Evolutionary conservation across 2,113 vertebrate species (phyloP), one percentile per base, ranked within the genome.

Genomic region (Sisor rabdophorus): DNA sequence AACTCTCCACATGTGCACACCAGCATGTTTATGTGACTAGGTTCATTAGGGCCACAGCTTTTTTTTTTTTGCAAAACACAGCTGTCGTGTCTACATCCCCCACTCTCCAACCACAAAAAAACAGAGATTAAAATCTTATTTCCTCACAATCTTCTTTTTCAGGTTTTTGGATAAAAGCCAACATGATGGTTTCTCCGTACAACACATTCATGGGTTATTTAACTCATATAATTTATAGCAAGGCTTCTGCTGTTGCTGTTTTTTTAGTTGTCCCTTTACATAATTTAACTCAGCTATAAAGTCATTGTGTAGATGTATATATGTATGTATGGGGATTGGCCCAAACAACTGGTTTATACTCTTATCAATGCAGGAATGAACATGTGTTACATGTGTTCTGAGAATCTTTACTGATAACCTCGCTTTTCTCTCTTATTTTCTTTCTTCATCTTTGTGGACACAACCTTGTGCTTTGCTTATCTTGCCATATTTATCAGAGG

Each of bases 361-460:
- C 30, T 50, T 55, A 50, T 78, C 54, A 56, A 63, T 70, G 20
- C 44, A 72, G 75, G 52, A 69, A 80, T 52, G 67, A 48, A 79
- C 78, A 60, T 56, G 71, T 60, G 74, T 75, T 64, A 83, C 83
- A 80, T 79, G 54, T 82, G 79, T 79, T 56, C 70, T 50, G 61
- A 74, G 58, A 77, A 70, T 79, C 61, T 80, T 82, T 83, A 83
- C 83, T 68, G 77, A 81, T 81, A 64, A 80, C 72, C 50, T 60
- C 48, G 1, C 26, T 26, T 70, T 12, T 48, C 76, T 55, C 63
- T 24, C 30, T 58, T 36, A 52, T 22, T 61, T 56, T 78, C 56
- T 63, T 44, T 71, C 47, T 44, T 67, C 17, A 63, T 79, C 47
- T 53, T 54, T 73, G 54, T 36, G 47, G 53, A 80, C 50, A 56